Conservation (phyloP, 2,113 vertebrate species). For the Hippoglossus stenolepis region DNA sequence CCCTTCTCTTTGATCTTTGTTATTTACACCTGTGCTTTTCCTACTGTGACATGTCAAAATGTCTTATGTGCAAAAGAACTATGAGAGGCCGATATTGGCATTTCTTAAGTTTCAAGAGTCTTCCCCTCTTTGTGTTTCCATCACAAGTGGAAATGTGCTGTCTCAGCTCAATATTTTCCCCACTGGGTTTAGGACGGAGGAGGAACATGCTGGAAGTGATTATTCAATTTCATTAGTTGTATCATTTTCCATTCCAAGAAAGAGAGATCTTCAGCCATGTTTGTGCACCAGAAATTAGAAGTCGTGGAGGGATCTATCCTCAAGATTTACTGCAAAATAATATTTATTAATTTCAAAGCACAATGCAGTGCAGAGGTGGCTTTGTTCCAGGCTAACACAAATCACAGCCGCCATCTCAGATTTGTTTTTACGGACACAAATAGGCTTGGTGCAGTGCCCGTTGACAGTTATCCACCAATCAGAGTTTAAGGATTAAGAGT, state of each 20-base stretch:
- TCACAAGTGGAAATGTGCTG: neutral
- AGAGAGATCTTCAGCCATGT: neutral
- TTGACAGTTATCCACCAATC: neutral
- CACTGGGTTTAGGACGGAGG: neutral
- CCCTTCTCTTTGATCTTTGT: neutral
- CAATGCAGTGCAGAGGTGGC: neutral
- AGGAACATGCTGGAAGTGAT: neutral
- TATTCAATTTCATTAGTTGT: neutral
- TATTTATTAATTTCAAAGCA: neutral
- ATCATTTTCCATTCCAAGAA: conserved; percentile 10
- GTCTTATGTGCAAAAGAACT: neutral
- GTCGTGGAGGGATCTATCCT: no score
- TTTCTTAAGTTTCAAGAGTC: neutral
- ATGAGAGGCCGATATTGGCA: neutral
- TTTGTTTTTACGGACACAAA: neutral
- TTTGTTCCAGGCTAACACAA: neutral
- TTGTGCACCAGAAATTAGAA: neutral
- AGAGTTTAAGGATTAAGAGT: neutral
- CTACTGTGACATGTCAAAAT: neutral
- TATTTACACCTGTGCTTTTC: neutral
- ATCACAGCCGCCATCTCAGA: neutral
- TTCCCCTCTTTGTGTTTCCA: neutral
- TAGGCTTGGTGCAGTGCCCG: neutral
- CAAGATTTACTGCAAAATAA: neutral
- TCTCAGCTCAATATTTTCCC: neutral